phyloP scores from a whole-genome alignment of 2,797 vertebrate species.

The Podargus strigoides region DNA sequence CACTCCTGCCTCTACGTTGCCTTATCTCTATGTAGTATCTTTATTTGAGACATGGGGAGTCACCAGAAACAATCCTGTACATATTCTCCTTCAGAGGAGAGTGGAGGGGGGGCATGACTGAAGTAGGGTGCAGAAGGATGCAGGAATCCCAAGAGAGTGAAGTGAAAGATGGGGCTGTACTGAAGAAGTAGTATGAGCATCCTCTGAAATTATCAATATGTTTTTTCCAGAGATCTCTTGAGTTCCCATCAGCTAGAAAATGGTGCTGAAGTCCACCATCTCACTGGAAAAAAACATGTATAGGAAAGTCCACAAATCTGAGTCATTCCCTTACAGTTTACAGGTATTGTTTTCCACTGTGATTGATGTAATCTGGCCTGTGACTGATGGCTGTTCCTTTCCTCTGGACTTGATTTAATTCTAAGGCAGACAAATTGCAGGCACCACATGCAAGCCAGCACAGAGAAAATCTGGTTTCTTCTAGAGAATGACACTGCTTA shows the following conservation, averaged over 20 bases:
- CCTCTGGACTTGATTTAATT: conserved; percentile 25
- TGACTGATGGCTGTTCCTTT: neutral
- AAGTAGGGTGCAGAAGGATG: neutral
- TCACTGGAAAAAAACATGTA: neutral
- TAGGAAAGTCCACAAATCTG: neutral
- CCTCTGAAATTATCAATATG: neutral
- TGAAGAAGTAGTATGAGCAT: neutral
- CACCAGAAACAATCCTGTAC: neutral
- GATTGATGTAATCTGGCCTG: neutral
- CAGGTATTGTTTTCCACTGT: neutral
- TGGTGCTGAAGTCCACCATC: neutral
- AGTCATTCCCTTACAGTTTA: neutral
- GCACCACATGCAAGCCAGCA: neutral
- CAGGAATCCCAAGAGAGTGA: neutral
- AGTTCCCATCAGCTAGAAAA: neutral
- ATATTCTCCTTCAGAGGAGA: neutral
- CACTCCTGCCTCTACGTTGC: neutral
- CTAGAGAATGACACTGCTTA: neutral
- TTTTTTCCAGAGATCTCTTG: neutral
- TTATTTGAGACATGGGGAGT: neutral
- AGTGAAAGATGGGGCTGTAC: neutral
- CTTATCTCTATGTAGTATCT: neutral
- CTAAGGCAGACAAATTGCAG: neutral
- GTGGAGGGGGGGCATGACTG: neutral
- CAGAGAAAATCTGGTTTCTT: neutral